Evolutionary conservation across 2,888 invertebrate species (phyloP).

Genomic region (Conops quadrifasciatus): DNA sequence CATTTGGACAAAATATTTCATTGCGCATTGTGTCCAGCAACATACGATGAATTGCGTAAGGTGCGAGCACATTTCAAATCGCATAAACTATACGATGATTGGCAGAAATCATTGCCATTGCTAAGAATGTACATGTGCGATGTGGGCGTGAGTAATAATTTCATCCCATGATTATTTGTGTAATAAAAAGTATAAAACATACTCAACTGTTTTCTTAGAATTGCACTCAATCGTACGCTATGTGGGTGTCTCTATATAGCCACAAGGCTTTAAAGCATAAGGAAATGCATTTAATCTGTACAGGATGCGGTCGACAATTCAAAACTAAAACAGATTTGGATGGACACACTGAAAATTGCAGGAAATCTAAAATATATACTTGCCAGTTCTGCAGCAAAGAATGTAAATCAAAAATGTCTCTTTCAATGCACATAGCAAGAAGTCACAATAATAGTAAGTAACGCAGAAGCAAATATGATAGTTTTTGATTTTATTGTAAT

Average conservation of each 20-base stretch:
- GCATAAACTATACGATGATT: constrained; percentile 40
- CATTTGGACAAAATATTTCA: constrained; percentile 50
- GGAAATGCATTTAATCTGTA: constrained; percentile 15
- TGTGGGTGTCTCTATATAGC: constrained; percentile 57
- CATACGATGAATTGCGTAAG: constrained; percentile 35
- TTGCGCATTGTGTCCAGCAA: constrained; percentile 44
- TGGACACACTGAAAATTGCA: constrained; percentile 26
- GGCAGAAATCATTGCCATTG: constrained; percentile 40
- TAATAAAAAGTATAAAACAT: background rate
- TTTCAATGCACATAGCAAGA: constrained; percentile 61
- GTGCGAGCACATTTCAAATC: constrained; percentile 40
- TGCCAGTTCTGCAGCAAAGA: constrained; percentile 60
- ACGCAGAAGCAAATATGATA: background rate
- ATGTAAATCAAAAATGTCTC: constrained; percentile 59
- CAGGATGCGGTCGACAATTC: constrained; percentile 31
- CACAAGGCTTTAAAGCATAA: constrained; percentile 54
- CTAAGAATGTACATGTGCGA: constrained; percentile 53
- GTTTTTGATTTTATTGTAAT: background rate
- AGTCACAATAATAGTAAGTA: constrained; percentile 60
- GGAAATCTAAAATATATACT: constrained; percentile 35
- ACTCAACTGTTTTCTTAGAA: constrained; percentile 44
- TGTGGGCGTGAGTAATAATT: constrained; percentile 48
- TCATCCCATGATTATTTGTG: background rate
- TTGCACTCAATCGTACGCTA: constrained; percentile 54
- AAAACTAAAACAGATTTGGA: constrained; percentile 11